Base-by-base conservation (phyloP, 2,113 vertebrate species). In the Oxygymnocypris stewartii region DNA sequence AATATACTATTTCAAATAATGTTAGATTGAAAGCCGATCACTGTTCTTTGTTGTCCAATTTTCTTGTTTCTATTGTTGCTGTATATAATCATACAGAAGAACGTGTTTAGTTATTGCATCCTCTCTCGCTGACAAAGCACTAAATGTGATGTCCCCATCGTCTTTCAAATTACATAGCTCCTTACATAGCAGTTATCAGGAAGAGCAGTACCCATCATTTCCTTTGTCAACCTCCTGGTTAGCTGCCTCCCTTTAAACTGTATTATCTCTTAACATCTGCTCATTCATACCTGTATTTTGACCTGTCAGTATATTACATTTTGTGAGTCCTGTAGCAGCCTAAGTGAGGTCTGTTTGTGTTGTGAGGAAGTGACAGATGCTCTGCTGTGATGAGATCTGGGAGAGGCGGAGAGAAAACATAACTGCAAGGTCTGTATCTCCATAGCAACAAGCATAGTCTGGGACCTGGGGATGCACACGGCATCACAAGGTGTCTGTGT, bases 391-490 rank as follows among this genome's bases (percentile, higher is more conserved):
- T 67, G 80, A 85, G 71, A 75, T 71, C 69, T 63, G 47, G 31
- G 80, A 67, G 79, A 67, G n/a, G 49, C 49, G 13, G 31, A 42
- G 9, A 71, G 61, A 81, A 65, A 73, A 74, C 74, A 81, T 67
- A 81, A 77, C 67, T 47, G 90, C 81, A 88, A 87, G 59, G 88
- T 92, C 86, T 86, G 89, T 89, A 90, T 92, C 86, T 84, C 90
- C 89, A 86, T 86, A 81, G 88, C 88, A 89, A 88, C 90, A 85
- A 84, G 87, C 88, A 88, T 74, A 74, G 18, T 57, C n/a, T 80
- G 81, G 57, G 84, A 88, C 87, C 79, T 1, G 40, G 87, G 84
- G 84, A 84, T 6, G 40, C 75, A 84, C 47, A 61, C 44, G 28
- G 61, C 57, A 79, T 86, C 74, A 79, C 73, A 78, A 74, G 71